phyloP scores from a whole-genome alignment of 2,113 vertebrate species.

The Australoheros scitulus region DNA sequence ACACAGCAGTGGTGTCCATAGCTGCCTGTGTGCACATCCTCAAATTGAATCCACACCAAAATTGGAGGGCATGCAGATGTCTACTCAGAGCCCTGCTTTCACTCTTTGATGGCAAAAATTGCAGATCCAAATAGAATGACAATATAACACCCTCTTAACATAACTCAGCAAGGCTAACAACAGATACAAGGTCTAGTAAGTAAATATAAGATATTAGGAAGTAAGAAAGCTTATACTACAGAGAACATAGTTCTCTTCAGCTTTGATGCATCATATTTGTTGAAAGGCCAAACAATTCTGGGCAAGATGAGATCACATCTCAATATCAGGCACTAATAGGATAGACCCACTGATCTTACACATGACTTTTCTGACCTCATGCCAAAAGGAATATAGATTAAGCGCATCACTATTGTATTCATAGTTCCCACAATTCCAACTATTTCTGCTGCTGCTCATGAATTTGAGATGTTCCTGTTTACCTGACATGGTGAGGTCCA shows the following conservation, averaged over 20 bases:
- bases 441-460: background rate
- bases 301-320: background rate
- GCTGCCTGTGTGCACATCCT: background rate
- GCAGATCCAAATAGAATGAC: background rate
- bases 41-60: background rate
- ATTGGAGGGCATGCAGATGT: background rate
- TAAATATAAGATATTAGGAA: too few relatives aligned
- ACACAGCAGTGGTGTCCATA: background rate
- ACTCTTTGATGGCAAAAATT: background rate
- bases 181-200: too few relatives aligned
- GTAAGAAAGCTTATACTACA: background rate
- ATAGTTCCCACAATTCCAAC: background rate
- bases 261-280: background rate
- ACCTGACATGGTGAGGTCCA: conserved; percentile 98
- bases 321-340: background rate
- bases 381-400: background rate
- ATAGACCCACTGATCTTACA: background rate
- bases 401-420: background rate
- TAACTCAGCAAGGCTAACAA: background rate
- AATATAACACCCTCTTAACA: background rate
- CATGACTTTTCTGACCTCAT: background rate
- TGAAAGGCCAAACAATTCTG: background rate
- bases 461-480: conserved; percentile 9
- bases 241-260: background rate
- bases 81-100: background rate